phyloP scores from a whole-genome alignment of 2,888 invertebrate species.

The Aethes cnicana region DNA sequence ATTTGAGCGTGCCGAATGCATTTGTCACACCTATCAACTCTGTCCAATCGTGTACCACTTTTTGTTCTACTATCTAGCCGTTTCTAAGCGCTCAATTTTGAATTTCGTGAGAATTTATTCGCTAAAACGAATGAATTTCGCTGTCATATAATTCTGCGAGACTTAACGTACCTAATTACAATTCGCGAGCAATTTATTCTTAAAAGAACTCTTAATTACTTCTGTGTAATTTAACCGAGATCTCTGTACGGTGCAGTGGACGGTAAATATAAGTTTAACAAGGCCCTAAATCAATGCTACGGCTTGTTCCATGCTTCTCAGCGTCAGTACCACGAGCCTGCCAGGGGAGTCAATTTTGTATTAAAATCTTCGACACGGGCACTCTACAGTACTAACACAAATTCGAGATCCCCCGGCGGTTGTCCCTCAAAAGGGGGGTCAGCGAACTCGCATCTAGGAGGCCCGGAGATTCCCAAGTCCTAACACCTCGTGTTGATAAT shows the following conservation, averaged over 20 bases:
- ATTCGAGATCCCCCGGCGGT: constrained; percentile 37
- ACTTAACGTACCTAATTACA: background rate
- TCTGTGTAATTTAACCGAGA: background rate
- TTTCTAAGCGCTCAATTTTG: too few species aligned
- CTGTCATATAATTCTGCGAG: background rate
- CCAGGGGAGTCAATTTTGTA: too few species aligned
- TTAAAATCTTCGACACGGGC: too few species aligned
- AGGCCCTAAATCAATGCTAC: constrained; percentile 45
- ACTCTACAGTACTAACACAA: too few species aligned
- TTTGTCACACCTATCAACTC: background rate
- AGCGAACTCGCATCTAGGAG: constrained; percentile 49
- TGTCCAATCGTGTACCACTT: too few species aligned
- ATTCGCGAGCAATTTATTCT: background rate
- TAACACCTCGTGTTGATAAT: constrained; percentile 57
- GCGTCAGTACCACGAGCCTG: too few species aligned
- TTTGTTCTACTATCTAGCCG: too few species aligned
- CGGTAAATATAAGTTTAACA: constrained; percentile 38
- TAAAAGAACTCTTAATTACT: constrained; percentile 4
- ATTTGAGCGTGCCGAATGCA: background rate
- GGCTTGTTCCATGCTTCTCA: constrained; percentile 47
- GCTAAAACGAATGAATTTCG: background rate
- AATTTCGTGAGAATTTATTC: too few species aligned
- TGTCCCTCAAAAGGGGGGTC: constrained; percentile 60
- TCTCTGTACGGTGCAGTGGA: constrained; percentile 1
- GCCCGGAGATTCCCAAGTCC: constrained; percentile 52